A percentile compares a stretch with the other conserved stretches of the same genome.
phyloP scores from a whole-genome alignment of 2,797 vertebrate genomes.

The Orestias chungarensis region DNA sequence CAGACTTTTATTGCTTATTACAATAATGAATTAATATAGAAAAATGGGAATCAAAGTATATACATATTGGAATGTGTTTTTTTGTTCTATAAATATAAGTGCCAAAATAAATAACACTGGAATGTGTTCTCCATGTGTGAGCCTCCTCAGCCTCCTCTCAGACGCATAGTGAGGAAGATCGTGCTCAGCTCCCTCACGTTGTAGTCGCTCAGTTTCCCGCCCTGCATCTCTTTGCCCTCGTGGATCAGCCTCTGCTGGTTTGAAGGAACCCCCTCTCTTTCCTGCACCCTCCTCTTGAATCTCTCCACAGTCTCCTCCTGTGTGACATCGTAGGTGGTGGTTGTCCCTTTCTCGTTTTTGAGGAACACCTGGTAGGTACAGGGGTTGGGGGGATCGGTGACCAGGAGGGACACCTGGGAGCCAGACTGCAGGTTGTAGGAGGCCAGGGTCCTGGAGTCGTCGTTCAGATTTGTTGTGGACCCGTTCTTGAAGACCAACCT shows the following conservation, averaged over 20 bases:
- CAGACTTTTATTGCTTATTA: constrained; percentile 4
- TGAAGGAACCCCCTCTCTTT: constrained; percentile 41
- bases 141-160: constrained; percentile 71
- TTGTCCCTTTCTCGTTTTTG: constrained; percentile 51
- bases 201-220: constrained; percentile 60
- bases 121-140: not conserved
- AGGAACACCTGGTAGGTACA: constrained; percentile 73
- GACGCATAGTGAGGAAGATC: constrained; percentile 60
- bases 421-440: constrained; percentile 52
- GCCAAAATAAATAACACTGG: not conserved
- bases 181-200: constrained; percentile 47
- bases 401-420: constrained; percentile 60
- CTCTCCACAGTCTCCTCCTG: constrained; percentile 48
- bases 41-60: no score
- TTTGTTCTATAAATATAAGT: not conserved
- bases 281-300: constrained; percentile 59
- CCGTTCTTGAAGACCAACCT: constrained; percentile 57
- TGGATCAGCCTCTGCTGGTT: constrained; percentile 74
- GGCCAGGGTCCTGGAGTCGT: constrained; percentile 36
- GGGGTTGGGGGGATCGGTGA: constrained; percentile 39
- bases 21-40: no score
- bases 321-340: constrained; percentile 55
- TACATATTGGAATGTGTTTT: not conserved
- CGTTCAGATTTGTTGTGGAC: constrained; percentile 23
- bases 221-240: constrained; percentile 45